Evolutionary conservation across 2,888 invertebrate species (phyloP).

Genomic region (Melolontha melolontha): DNA sequence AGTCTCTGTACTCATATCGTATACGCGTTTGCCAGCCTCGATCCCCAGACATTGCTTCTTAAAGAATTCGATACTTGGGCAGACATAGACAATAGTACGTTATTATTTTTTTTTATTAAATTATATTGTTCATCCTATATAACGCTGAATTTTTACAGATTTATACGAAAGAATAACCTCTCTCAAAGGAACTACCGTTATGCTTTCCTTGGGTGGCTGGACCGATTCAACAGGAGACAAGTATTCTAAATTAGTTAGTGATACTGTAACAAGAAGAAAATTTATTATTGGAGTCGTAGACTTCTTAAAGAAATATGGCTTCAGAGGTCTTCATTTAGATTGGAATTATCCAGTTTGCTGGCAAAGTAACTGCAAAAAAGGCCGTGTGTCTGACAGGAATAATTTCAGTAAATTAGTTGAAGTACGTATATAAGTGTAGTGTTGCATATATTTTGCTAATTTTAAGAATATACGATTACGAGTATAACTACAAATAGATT

Average conservation of each 20-base stretch:
- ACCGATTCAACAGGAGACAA: slow-evolving; percentile 91
- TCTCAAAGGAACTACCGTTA: slow-evolving; percentile 73
- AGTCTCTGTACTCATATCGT: slow-evolving; percentile 88
- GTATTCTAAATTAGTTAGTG: slow-evolving; percentile 83
- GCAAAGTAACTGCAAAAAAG: slow-evolving; percentile 90
- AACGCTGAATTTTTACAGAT: slow-evolving; percentile 66
- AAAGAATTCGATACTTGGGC: slow-evolving; percentile 90
- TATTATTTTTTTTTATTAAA: too few relatives aligned
- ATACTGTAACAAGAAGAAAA: slow-evolving; percentile 73
- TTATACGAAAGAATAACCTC: slow-evolving; percentile 83
- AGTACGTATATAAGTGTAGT: slow-evolving; percentile 62
- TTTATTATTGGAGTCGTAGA: slow-evolving; percentile 78
- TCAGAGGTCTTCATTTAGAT: slow-evolving; percentile 90
- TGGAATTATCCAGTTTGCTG: slow-evolving; percentile 97
- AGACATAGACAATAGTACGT: slow-evolving; percentile 83
- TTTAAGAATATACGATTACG: too few relatives aligned
- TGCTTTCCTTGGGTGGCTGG: slow-evolving; percentile 95
- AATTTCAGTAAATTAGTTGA: slow-evolving; percentile 82
- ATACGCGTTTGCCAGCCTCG: slow-evolving; percentile 90
- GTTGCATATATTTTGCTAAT: too few relatives aligned
- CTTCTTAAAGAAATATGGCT: slow-evolving; percentile 80
- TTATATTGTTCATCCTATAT: not conserved
- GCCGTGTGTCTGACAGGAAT: slow-evolving; percentile 80
- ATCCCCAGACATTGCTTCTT: slow-evolving; percentile 81
- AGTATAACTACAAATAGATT: too few relatives aligned